Evolutionary conservation across 2,888 invertebrate species (phyloP).

Genomic region (Macrophya annulata): DNA sequence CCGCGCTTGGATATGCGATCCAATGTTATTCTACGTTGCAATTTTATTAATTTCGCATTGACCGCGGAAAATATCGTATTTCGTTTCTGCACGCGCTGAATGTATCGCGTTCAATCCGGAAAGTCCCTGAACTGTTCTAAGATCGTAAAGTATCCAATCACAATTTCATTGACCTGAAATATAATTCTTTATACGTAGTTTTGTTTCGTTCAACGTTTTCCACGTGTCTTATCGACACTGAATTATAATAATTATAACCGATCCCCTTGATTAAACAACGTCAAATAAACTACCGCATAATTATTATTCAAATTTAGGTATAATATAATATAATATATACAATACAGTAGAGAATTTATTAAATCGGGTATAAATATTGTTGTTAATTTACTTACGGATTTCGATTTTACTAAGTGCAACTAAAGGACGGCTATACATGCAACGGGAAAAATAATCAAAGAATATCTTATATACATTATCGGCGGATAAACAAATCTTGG

Average conservation of each 20-base stretch:
- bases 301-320: neutral
- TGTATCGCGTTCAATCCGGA: constrained; percentile 22
- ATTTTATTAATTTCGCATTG: constrained; percentile 47
- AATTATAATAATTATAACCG: neutral
- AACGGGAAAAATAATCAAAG: neutral
- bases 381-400: neutral
- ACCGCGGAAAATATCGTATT: constrained; percentile 28
- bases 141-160: constrained; percentile 21
- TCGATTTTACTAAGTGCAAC: neutral
- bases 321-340: neutral
- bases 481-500: neutral
- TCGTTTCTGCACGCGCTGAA: constrained; percentile 42
- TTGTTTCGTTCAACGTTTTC: constrained; percentile 21
- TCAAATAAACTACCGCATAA: neutral
- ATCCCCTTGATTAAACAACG: neutral
- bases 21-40: constrained; percentile 52
- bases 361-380: neutral
- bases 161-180: constrained; percentile 51
- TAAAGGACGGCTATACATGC: neutral
- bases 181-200: constrained; percentile 38
- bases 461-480: neutral
- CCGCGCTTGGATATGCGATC: constrained; percentile 31
- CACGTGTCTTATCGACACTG: neutral
- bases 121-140: constrained; percentile 54
- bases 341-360: neutral